A percentile compares a stretch with the other conserved stretches of the same genome.
phyloP scores from a whole-genome alignment of 2,888 invertebrate genomes.

The Erpobdella octoculata region DNA sequence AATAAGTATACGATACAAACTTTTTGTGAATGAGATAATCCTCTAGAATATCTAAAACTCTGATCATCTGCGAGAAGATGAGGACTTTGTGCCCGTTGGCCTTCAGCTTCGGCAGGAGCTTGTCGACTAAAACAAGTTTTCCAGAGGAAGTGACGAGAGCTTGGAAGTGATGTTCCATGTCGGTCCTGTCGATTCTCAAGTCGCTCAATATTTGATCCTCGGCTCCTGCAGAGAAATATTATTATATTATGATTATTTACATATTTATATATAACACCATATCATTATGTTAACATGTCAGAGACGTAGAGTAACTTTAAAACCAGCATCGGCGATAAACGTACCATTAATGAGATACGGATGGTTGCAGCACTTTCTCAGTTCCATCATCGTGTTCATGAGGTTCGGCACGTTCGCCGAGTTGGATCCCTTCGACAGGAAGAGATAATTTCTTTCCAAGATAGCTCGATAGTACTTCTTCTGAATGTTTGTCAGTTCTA shows the following conservation, averaged over 20 bases:
- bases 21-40: conserved; percentile 89
- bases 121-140: conserved; percentile 97
- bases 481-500: conserved; percentile 96
- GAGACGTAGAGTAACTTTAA: neutral
- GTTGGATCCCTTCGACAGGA: conserved; percentile 78
- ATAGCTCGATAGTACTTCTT: conserved; percentile 99
- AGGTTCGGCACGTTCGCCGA: conserved; percentile 85
- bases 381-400: conserved; percentile 99
- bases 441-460: conserved; percentile 92
- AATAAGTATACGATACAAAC: too few relatives aligned
- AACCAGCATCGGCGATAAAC: neutral
- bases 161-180: conserved; percentile 28
- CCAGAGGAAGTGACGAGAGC: conserved; percentile 89
- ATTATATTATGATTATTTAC: too few relatives aligned
- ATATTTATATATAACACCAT: too few relatives aligned
- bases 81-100: conserved; percentile 92
- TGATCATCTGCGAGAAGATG: conserved; percentile 92
- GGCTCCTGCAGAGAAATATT: conserved; percentile 33
- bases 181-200: conserved; percentile 14
- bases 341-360: conserved; percentile 88
- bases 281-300: neutral
- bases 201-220: conserved; percentile 39
- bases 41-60: conserved; percentile 92
- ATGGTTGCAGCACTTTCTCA: conserved; percentile 97
- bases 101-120: conserved; percentile 87